These are phyloP conservation scores for Syncerus caffer DNA, from an alignment of 2,797 vertebrate genomes.

Conservation along the genomic window DNA sequence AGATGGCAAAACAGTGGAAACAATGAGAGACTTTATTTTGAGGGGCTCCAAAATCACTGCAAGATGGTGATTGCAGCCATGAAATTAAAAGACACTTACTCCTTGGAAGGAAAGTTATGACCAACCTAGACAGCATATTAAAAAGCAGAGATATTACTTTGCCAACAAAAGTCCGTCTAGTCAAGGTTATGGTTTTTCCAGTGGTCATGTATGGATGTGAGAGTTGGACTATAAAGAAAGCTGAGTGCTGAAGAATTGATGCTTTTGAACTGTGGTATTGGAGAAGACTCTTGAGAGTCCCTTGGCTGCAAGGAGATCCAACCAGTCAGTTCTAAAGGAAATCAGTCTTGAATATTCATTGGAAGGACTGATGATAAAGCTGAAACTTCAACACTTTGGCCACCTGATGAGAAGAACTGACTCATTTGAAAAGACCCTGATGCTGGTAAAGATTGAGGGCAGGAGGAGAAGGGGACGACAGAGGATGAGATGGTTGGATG, in stretches of 20 bases:
- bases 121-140: not conserved
- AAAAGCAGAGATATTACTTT: not conserved
- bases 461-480: not conserved
- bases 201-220: not conserved
- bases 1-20: not conserved
- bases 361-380: not conserved
- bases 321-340: not conserved
- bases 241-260: rapidly evolving
- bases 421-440: not conserved
- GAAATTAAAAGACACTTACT: not conserved
- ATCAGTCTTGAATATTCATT: not conserved
- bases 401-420: not conserved
- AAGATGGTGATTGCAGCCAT: not conserved
- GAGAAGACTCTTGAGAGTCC: not conserved
- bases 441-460: not conserved
- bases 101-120: not conserved
- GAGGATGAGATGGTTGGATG: not conserved
- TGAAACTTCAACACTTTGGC: not conserved
- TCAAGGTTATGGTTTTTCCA: not conserved
- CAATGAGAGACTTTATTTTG: not conserved
- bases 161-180: not conserved
- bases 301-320: not conserved
- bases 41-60: not conserved
- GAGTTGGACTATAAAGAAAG: not conserved
- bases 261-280: not conserved